A percentile compares a stretch with the other conserved stretches of the same genome.
Conservation (phyloP, 2,888 invertebrate species). For the Clusia tigrina region DNA sequence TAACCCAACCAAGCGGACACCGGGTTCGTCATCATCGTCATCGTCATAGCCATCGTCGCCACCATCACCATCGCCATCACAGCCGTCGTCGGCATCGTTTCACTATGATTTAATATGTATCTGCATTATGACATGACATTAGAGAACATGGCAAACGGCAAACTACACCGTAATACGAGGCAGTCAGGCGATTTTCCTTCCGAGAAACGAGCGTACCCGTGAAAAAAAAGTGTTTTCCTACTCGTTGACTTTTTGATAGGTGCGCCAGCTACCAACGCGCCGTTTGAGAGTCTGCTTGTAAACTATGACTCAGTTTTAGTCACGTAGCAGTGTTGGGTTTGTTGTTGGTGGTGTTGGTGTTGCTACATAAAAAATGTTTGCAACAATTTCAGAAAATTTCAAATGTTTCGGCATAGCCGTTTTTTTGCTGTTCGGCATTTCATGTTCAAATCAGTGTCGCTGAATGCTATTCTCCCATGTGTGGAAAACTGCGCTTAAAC, state of each 20-base stretch:
- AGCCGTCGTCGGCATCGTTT: constrained; percentile 6
- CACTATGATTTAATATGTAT: constrained; percentile 32
- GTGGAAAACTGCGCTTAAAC: not conserved
- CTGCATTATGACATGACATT: constrained; percentile 37
- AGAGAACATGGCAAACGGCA: not conserved
- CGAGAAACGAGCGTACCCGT: not conserved
- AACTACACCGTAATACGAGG: not conserved
- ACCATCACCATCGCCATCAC: constrained; percentile 13
- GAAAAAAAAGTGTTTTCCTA: not conserved
- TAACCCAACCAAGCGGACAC: not conserved
- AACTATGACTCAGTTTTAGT: not conserved
- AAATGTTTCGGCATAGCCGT: too few relatives aligned
- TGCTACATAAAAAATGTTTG: not conserved
- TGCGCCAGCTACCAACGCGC: not conserved
- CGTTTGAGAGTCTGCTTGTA: not conserved
- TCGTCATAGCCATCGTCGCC: not conserved
- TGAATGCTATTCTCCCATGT: not conserved
- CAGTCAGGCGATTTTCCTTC: not conserved
- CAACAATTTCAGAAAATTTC: not conserved
- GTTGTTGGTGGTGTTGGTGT: too few relatives aligned
- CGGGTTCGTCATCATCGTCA: too few relatives aligned
- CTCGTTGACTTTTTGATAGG: not conserved
- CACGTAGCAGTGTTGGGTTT: not conserved
- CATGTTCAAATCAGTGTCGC: too few relatives aligned
- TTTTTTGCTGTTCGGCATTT: too few relatives aligned